These are phyloP conservation scores for Gavia stellata DNA, from an alignment of 2,113 vertebrate species.

Conservation along the genomic window DNA sequence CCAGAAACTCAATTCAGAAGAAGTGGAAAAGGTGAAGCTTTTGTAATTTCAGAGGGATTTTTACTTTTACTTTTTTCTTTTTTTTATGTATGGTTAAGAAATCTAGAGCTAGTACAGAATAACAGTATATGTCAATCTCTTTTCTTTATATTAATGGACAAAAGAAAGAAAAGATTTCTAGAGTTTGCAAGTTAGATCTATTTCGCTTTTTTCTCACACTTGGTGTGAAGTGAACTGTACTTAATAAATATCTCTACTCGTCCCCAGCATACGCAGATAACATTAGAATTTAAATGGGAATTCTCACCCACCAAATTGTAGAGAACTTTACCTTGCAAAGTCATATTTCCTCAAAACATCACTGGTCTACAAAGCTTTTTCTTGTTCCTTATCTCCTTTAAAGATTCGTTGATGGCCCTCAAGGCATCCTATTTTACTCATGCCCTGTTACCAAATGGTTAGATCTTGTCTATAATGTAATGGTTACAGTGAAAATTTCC, in stretches of 20 bases:
- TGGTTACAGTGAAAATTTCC: not conserved
- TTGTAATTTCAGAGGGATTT: not conserved
- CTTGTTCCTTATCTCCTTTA: not conserved
- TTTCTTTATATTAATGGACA: not conserved
- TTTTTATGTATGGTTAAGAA: not conserved
- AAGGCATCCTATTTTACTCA: not conserved
- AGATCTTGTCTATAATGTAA: not conserved
- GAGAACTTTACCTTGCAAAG: not conserved
- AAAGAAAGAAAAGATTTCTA: not conserved
- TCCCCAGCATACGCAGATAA: not conserved
- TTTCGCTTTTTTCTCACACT: not conserved
- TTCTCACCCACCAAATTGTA: not conserved
- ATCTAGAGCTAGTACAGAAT: not conserved
- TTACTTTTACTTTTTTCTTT: not conserved
- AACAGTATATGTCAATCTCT: not conserved
- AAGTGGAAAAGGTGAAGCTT: not conserved
- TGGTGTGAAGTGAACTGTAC: not conserved
- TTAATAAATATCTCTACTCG: not conserved
- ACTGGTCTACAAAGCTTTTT: not conserved
- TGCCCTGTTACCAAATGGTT: not conserved
- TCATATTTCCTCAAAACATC: not conserved
- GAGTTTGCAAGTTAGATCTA: not conserved
- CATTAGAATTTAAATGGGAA: not conserved
- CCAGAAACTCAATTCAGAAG: not conserved
- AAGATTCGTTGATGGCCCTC: not conserved